Percentiles rank a stretch among this genome's conserved stretches.
Conservation (phyloP, 1,140 invertebrate genomes). For the Pachypeltis micranthus region DNA sequence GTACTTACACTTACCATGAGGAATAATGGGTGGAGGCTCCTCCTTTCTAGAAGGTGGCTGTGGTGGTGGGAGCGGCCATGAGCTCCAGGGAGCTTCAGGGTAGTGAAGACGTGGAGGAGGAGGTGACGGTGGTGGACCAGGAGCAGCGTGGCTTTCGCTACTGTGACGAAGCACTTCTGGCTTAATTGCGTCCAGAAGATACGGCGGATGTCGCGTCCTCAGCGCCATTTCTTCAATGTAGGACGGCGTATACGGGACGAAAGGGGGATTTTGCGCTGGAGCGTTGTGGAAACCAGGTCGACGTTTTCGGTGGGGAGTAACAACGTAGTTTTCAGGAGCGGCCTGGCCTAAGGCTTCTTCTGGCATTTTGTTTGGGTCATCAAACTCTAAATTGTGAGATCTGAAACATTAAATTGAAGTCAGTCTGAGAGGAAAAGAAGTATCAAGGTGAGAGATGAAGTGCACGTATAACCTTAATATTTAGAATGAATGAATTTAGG, state of each 20-base stretch:
- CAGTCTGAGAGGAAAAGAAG: too few species aligned
- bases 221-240: conserved; percentile 47
- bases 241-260: conserved; percentile 61
- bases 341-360: conserved; percentile 37
- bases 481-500: too few species aligned
- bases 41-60: conserved; percentile 10
- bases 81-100: conserved; percentile 13
- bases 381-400: conserved; percentile 22
- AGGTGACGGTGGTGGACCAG: conserved; percentile 26
- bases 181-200: conserved; percentile 10
- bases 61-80: neutral
- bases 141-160: conserved; percentile 12
- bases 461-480: too few species aligned
- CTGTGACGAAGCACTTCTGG: conserved; percentile 18
- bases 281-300: conserved; percentile 72
- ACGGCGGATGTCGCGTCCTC: conserved; percentile 1
- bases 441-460: too few species aligned
- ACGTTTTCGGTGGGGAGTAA: conserved; percentile 69
- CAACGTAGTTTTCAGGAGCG: conserved; percentile 50
- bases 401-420: conserved; percentile 10
- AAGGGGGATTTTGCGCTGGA: conserved; percentile 70
- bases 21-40: conserved; percentile 16
- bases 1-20: conserved; percentile 10
- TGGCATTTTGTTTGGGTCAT: conserved; percentile 33
- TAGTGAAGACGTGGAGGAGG: conserved; percentile 27